Conservation (phyloP, 2,113 vertebrate genomes). For the Poicephalus meyeri region DNA sequence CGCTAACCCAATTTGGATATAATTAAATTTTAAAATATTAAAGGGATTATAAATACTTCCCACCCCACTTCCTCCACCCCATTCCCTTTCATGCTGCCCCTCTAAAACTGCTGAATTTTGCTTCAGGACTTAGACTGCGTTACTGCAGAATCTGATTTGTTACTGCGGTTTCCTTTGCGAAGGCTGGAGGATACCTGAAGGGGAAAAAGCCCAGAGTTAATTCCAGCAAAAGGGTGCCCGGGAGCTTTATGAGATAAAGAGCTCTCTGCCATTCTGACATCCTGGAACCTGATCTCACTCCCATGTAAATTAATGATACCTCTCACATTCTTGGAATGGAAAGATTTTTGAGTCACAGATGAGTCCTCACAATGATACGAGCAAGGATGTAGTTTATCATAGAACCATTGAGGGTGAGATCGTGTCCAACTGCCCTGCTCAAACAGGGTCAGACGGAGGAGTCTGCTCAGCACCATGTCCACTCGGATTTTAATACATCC, state of each 20-base stretch:
- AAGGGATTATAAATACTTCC: slow-evolving; percentile 69
- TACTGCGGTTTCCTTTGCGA: slow-evolving; percentile 49
- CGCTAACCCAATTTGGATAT: slow-evolving; percentile 72
- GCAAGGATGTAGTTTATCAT: not conserved
- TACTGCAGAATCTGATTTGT: slow-evolving; percentile 55
- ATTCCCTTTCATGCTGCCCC: slow-evolving; percentile 38
- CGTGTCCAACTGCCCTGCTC: not conserved
- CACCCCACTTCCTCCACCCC: slow-evolving; percentile 26
- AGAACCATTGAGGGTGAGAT: not conserved
- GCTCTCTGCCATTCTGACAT: slow-evolving; percentile 20
- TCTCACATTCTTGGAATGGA: not conserved
- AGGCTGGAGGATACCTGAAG: slow-evolving; percentile 32
- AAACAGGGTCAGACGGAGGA: not conserved
- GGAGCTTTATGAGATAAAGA: slow-evolving; percentile 9
- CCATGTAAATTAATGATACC: not conserved
- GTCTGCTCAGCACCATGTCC: not conserved
- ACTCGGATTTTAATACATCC: not conserved
- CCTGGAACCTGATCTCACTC: not conserved
- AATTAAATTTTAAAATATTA: slow-evolving; percentile 75
- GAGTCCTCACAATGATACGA: not conserved
- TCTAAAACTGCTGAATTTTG: slow-evolving; percentile 62
- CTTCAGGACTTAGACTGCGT: slow-evolving; percentile 47
- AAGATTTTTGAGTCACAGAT: not conserved
- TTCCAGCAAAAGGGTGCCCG: slow-evolving; percentile 41
- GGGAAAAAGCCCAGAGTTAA: slow-evolving; percentile 36